Evolutionary conservation across 2,113 vertebrate genomes (phyloP).

Genomic region (Corythoichthys haematopterus): DNA sequence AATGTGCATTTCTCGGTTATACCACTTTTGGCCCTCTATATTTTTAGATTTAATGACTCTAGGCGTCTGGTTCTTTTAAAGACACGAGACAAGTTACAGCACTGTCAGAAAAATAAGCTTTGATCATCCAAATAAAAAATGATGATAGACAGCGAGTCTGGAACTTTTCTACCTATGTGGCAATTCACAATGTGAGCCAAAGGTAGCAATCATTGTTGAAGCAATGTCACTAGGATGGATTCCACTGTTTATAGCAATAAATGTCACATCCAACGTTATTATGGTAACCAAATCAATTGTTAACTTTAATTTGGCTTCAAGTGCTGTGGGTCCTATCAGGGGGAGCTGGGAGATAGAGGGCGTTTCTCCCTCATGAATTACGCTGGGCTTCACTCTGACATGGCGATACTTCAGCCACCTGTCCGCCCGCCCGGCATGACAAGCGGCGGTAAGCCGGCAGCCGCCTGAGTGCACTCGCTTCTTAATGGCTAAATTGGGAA

Average conservation of each 20-base stretch:
- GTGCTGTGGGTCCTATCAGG: constrained; percentile 28
- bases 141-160: too few relatives aligned
- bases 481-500: constrained; percentile 79
- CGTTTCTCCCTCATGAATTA: constrained; percentile 70
- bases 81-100: too few relatives aligned
- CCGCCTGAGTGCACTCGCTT: constrained; percentile 48
- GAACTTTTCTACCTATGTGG: neutral
- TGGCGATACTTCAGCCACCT: constrained; percentile 65
- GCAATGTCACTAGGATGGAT: neutral
- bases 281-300: neutral
- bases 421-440: constrained; percentile 49
- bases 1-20: too few relatives aligned
- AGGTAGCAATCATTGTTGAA: neutral
- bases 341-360: constrained; percentile 34
- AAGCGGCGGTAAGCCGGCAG: constrained; percentile 36
- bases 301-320: neutral
- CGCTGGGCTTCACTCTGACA: constrained; percentile 54
- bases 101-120: too few relatives aligned
- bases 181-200: neutral
- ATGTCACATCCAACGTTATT: neutral
- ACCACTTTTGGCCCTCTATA: too few relatives aligned
- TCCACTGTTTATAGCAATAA: neutral
- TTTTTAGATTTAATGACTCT: too few relatives aligned
- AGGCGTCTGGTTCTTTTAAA: too few relatives aligned
- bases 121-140: too few relatives aligned